Evolutionary conservation across 1,140 invertebrate genomes (phyloP).

Genomic region (Apocrypta bakeri): DNA sequence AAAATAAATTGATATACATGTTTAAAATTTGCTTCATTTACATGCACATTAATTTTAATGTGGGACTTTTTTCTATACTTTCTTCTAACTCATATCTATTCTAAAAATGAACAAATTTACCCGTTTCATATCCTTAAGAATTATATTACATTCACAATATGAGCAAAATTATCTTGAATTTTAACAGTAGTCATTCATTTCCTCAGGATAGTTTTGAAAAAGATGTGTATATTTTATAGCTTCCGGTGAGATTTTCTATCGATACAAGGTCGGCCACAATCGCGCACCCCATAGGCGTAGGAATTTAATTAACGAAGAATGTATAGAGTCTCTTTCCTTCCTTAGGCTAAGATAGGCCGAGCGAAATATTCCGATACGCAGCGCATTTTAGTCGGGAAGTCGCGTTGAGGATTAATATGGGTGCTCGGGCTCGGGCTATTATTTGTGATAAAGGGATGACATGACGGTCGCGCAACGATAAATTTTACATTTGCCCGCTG

Average conservation of each 20-base stretch:
- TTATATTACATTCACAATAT: too few species aligned
- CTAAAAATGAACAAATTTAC: too few species aligned
- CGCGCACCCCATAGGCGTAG: background rate
- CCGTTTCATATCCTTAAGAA: too few species aligned
- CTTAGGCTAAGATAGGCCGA: background rate
- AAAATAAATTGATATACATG: too few species aligned
- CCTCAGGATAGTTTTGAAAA: background rate
- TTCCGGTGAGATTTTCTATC: background rate
- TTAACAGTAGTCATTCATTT: background rate
- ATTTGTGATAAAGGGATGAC: background rate
- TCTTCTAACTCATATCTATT: too few species aligned
- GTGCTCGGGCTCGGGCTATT: background rate
- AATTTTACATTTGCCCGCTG: background rate
- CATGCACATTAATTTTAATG: too few species aligned
- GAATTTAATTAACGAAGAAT: conserved; percentile 39
- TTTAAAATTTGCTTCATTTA: too few species aligned
- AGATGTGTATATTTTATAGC: background rate
- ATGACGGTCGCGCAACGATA: background rate
- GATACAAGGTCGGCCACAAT: background rate
- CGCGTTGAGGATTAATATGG: conserved; percentile 12
- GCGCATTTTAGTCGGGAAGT: background rate
- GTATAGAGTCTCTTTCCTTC: background rate
- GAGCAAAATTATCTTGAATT: background rate
- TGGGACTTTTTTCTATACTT: too few species aligned
- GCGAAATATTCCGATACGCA: conserved; percentile 10